Conservation (phyloP, 1,140 invertebrate genomes). For the Cyphomyrmex costatus region DNA sequence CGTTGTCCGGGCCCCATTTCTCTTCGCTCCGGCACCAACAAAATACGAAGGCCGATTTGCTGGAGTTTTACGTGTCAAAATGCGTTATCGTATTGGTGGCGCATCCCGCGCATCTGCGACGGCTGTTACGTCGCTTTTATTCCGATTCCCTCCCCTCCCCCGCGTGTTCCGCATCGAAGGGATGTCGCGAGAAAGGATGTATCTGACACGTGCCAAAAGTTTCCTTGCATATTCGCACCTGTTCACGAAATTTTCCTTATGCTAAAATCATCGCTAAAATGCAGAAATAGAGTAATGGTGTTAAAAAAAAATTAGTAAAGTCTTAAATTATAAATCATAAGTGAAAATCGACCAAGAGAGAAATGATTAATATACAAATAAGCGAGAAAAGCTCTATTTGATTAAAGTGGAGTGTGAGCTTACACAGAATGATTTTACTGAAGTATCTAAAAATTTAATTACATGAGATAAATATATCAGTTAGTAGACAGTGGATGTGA, state of each 20-base stretch:
- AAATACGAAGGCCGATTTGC: constrained; percentile 69
- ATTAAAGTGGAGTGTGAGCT: too few relatives aligned
- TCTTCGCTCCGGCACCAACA: constrained; percentile 42
- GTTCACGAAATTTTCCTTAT: neutral
- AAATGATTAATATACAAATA: too few relatives aligned
- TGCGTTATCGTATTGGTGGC: constrained; percentile 72
- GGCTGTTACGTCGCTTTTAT: constrained; percentile 48
- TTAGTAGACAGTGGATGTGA: too few relatives aligned
- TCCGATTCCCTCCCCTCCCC: constrained; percentile 4
- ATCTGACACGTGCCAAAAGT: constrained; percentile 66
- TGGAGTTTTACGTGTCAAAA: constrained; percentile 75
- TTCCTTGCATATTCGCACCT: constrained; percentile 3
- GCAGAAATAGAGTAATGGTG: neutral
- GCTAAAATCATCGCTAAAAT: neutral
- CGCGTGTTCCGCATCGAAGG: constrained; percentile 2
- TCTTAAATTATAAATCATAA: too few relatives aligned
- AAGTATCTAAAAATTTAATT: too few relatives aligned
- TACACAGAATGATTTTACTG: too few relatives aligned
- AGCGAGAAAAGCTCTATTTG: too few relatives aligned
- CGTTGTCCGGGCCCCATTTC: constrained; percentile 45
- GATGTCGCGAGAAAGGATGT: constrained; percentile 35
- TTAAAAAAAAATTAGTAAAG: too few relatives aligned
- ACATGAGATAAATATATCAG: too few relatives aligned
- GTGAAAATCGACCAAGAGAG: too few relatives aligned
- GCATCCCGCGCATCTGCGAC: constrained; percentile 64